Base-by-base conservation (phyloP, 2,888 invertebrate species). In the Meteorus cinctellus region DNA sequence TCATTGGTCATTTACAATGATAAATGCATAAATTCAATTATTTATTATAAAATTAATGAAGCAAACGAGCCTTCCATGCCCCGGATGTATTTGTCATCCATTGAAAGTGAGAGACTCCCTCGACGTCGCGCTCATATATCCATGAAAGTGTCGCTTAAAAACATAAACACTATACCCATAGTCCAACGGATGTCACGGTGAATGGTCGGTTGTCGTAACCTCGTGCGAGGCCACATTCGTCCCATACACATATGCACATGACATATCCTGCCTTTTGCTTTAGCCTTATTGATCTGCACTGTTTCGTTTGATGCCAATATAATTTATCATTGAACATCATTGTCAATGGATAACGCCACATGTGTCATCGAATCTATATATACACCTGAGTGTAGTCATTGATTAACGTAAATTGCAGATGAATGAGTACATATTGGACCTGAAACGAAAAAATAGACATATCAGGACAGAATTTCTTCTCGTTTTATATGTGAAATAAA, bases 121-220 rank as follows among this genome's bases (percentile, higher is more conserved):
- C 31, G 59, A 67, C 16, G 48, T 36, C n/a, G 70, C 66, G 66
- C 31, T 51, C 60, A 48, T 48, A n/a, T 48, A 72, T 75, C 77
- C 77, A 76, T 79, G 77, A 79, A 78, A 78, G 78, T 76, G 62
- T 73, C 27, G 29, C 31, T 55, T 60, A 55, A 55, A 51, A 71
- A 75, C n/a, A 55, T 55, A 19, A 19, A 55, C n/a, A 55, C n/a
- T 55, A 19, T 24, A 55, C 8, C 19, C n/a, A 75, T 41, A 75
- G 19, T n/a, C 63, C 78, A 74, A 78, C 82, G 83, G 83, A 84
- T 83, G 83, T 86, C 82, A 83, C 83, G 81, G 83, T 84, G 84
- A 85, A 82, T 82, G 83, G 83, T 82, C 82, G 80, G 79, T 81
- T 76, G 79, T 75, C 76, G 80, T 81, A 82, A 85, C 83, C 85